Percentiles rank a stretch among this genome's conserved stretches.
phyloP scores from a whole-genome alignment of 2,113 vertebrate genomes.

The Oxyura jamaicensis region DNA sequence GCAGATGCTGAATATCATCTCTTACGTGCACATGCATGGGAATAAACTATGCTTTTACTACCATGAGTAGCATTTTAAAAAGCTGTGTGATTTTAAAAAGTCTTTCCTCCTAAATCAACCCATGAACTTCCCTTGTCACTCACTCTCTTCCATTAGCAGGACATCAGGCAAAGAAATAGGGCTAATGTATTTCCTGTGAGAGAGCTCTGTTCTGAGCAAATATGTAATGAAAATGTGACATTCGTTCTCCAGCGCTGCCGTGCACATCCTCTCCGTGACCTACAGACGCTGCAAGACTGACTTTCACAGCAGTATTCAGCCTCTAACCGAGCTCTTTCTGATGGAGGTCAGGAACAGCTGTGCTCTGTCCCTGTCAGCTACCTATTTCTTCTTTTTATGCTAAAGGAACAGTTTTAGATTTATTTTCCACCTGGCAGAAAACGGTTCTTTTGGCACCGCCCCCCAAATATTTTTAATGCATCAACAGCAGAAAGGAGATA shows the following conservation, averaged over 20 bases:
- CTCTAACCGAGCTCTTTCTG: background rate
- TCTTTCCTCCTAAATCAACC: background rate
- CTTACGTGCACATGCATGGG: background rate
- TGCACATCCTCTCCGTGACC: background rate
- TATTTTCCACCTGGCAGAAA: background rate
- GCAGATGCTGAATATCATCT: background rate
- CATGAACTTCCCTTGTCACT: background rate
- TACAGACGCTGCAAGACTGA: background rate
- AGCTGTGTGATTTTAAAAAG: background rate
- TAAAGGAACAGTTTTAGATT: background rate
- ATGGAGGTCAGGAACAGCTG: background rate
- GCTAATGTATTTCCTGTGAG: background rate
- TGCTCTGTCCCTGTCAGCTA: background rate
- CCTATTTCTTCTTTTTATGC: background rate
- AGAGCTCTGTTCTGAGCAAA: background rate
- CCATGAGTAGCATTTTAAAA: background rate
- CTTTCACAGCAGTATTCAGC: background rate
- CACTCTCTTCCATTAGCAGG: background rate
- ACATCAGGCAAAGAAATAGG: background rate
- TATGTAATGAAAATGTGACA: background rate
- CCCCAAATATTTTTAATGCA: background rate
- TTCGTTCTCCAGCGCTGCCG: fast-evolving
- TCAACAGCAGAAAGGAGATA: background rate
- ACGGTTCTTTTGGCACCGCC: background rate
- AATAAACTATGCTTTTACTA: background rate